A percentile compares a stretch with the other conserved stretches of the same genome.
Conservation (phyloP, 2,113 vertebrate genomes). For the Istiophorus platypterus region DNA sequence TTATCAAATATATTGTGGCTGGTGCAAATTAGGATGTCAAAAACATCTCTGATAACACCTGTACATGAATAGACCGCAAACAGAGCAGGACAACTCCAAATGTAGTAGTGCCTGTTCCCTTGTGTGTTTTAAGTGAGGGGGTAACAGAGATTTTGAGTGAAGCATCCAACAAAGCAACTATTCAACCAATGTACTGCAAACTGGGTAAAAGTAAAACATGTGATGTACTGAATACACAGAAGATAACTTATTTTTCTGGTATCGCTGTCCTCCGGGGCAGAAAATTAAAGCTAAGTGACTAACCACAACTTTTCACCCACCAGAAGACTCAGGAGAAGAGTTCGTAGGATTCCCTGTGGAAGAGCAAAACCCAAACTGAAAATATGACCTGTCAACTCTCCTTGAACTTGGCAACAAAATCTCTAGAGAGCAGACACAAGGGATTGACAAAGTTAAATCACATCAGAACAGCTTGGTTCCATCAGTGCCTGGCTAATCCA, state of each 20-base stretch:
- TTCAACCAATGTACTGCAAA: constrained; percentile 28
- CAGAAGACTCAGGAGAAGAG: constrained; percentile 7
- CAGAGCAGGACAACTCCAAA: neutral
- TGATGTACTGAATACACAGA: constrained; percentile 32
- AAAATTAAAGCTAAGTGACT: constrained; percentile 26
- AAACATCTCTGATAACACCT: constrained; percentile 20
- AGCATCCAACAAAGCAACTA: constrained; percentile 44
- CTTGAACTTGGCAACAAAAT: constrained; percentile 57
- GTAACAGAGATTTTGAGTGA: constrained; percentile 8
- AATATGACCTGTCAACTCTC: constrained; percentile 44
- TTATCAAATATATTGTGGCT: neutral
- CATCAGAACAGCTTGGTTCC: constrained; percentile 53
- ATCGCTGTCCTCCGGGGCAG: neutral
- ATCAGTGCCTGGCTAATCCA: constrained; percentile 55
- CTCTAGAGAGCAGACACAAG: constrained; percentile 26
- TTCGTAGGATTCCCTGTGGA: constrained; percentile 17
- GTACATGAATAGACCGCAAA: neutral
- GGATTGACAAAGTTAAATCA: constrained; percentile 55
- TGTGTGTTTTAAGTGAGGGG: neutral
- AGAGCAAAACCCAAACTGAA: constrained; percentile 27
- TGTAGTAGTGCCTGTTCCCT: neutral
- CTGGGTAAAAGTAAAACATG: constrained; percentile 26
- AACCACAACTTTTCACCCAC: constrained; percentile 14
- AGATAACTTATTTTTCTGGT: constrained; percentile 12
- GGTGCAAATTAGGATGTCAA: constrained; percentile 4